phyloP scores from a whole-genome alignment of 2,797 vertebrate species.

The Cuniculus paca region DNA sequence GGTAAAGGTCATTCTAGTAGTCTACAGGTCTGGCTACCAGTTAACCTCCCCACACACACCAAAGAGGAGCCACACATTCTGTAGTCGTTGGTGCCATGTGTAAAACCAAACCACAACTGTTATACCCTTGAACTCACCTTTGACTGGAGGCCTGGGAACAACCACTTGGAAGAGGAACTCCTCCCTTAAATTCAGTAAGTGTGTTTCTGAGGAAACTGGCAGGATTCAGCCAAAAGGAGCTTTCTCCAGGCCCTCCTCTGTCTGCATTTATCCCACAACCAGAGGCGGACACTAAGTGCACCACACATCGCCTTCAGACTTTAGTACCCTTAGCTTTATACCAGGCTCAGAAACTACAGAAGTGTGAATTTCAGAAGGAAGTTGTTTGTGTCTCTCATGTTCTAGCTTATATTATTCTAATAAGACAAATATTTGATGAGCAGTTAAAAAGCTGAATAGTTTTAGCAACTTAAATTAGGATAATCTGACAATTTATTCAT shows the following conservation, averaged over 20 bases:
- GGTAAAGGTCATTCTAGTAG: background rate
- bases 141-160: background rate
- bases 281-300: background rate
- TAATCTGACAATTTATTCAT: conserved; percentile 42
- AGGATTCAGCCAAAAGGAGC: background rate
- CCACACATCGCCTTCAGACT: background rate
- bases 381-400: background rate
- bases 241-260: background rate
- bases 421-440: background rate
- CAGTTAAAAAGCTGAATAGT: background rate
- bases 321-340: background rate
- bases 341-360: background rate
- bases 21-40: background rate
- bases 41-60: accelerated
- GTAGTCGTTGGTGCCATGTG: background rate
- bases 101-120: background rate
- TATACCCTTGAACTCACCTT: conserved; percentile 13
- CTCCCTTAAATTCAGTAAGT: background rate
- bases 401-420: conserved; percentile 20
- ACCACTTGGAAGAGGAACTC: conserved; percentile 5
- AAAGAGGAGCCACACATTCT: background rate
- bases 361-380: conserved; percentile 13
- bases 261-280: background rate
- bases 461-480: conserved; percentile 37
- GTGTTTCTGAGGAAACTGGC: background rate